Base-by-base conservation (phyloP, 2,113 vertebrate genomes). In the Nothoprocta pentlandii region DNA sequence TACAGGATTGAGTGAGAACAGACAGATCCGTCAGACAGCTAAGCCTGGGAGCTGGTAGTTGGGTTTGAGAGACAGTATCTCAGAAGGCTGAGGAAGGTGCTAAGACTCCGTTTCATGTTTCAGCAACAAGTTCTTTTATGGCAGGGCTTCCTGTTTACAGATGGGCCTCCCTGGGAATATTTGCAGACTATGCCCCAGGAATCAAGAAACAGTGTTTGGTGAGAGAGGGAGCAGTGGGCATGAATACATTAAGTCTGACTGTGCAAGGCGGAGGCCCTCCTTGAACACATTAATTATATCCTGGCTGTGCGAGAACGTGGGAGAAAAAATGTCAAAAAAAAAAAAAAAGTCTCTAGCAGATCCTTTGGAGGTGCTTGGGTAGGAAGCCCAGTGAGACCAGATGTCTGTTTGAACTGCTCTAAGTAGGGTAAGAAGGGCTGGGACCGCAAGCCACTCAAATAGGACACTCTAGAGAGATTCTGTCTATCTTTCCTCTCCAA, bases 101-200 rank as follows among this genome's bases (percentile, higher is more conserved):
- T 74, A 78, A 69, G 62, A 86, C 25, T 0, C 0, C 83, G 34
- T 84, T 90, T 92, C 79, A 76, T 86, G 47, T 91, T 79, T 30
- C 66, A 85, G 58, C 94, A 96, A 96, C 53, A 77, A 95, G 89
- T 17, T 76, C 36, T 51, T 84, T 73, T 90, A 67, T 82, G 76
- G 75, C 13, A 21, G 10, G 36, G 16, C 91, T 96, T 93, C 79
- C 75, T 95, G 70, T 89, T 93, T 94, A 81, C n/a, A 51, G 79
- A 77, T 46, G 21, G 82, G 26, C 36, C 75, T 93, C 28, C 0
- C 58, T 77, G 94, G 81, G 95, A 89, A 70, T 95, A 93, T 92
- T 87, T 95, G 94, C 80, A 92, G 83, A 83, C 39, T 9, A 41
- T 0, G 0, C 44, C 62, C 49, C 21, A 84, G 88, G 77, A 93